Evolutionary conservation across 2,797 vertebrate species (phyloP).

Genomic region (Acrossocheilus wenchowensis): DNA sequence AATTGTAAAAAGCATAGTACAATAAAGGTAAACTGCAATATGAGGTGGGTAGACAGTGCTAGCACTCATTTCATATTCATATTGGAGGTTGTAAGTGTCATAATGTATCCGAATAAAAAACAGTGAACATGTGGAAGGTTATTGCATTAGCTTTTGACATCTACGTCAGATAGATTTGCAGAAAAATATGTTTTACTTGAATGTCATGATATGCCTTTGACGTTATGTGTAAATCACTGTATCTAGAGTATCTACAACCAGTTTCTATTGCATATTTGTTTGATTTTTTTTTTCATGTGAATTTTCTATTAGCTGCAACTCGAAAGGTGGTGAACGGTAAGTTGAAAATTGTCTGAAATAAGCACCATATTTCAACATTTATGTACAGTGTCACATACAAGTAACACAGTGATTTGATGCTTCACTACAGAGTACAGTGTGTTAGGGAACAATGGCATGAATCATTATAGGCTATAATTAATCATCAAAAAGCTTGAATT

Average conservation of each 20-base stretch:
- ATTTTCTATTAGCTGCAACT: not conserved
- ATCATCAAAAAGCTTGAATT: not conserved
- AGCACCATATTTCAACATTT: not conserved
- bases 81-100: not conserved
- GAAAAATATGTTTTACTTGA: not conserved
- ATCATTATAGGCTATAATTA: not conserved
- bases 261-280: not conserved
- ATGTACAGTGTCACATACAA: not conserved
- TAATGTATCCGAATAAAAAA: not conserved
- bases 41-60: not conserved
- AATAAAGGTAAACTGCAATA: not conserved
- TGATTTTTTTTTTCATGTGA: not conserved
- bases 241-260: not conserved
- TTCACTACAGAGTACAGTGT: not conserved
- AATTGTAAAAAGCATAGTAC: no score
- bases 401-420: not conserved
- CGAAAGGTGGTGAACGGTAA: not conserved
- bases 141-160: not conserved
- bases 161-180: not conserved
- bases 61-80: not conserved
- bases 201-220: not conserved
- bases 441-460: not conserved
- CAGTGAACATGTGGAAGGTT: not conserved
- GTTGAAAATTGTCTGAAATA: not conserved
- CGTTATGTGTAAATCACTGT: not conserved